These are phyloP conservation scores for Ennomos fuscantarius DNA, from an alignment of 2,888 invertebrate species.

Conservation along the genomic window DNA sequence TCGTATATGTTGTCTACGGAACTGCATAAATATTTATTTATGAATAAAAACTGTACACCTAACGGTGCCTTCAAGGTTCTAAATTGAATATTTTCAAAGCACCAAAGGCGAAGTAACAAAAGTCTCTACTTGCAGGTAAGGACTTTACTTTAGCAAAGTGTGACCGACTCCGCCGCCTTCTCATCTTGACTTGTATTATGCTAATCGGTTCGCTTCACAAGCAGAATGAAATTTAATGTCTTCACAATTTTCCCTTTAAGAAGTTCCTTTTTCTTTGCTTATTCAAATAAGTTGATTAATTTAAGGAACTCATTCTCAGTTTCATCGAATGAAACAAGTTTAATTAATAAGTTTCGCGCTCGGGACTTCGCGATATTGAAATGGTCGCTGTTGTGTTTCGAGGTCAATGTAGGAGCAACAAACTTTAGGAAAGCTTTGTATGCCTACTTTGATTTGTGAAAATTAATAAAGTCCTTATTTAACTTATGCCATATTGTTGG, in stretches of 20 bases:
- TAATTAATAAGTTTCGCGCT: constrained; percentile 75
- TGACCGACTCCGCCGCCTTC: constrained; percentile 41
- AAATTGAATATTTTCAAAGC: not conserved
- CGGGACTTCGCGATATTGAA: constrained; percentile 44
- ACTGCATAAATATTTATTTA: no score
- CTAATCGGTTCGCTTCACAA: constrained; percentile 68
- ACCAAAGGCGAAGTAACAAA: constrained; percentile 20
- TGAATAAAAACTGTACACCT: no score
- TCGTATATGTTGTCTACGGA: no score
- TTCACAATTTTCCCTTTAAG: constrained; percentile 61
- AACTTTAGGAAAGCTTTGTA: constrained; percentile 25
- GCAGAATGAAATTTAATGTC: constrained; percentile 78
- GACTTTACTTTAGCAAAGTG: constrained; percentile 32
- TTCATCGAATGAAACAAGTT: constrained; percentile 78
- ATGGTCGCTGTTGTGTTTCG: constrained; percentile 35
- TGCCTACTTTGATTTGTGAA: constrained; percentile 30
- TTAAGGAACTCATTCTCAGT: constrained; percentile 74
- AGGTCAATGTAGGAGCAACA: constrained; percentile 31
- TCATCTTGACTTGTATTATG: constrained; percentile 77
- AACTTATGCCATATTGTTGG: constrained; percentile 13
- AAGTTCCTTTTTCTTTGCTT: constrained; percentile 73
- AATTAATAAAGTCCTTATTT: constrained; percentile 28
- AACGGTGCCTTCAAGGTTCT: no score
- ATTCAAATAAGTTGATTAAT: constrained; percentile 76
- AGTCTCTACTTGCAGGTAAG: constrained; percentile 21